These are phyloP conservation scores for Sebastiscus tertius DNA, from an alignment of 2,797 vertebrate species.

Conservation along the genomic window DNA sequence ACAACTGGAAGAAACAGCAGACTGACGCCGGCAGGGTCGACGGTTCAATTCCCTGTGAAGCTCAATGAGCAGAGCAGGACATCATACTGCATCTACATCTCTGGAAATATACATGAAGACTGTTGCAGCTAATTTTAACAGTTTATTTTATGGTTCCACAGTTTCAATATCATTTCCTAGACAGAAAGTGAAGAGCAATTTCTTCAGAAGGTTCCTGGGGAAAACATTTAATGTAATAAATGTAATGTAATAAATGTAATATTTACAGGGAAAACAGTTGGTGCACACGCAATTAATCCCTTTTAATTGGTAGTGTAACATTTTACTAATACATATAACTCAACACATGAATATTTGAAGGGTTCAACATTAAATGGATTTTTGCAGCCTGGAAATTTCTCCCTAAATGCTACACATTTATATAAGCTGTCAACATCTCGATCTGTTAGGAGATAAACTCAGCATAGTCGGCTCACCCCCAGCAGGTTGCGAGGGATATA, in stretches of 20 bases:
- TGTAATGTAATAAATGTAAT: too few relatives aligned
- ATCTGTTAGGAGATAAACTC: not conserved
- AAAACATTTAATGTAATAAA: not conserved
- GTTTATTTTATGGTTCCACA: not conserved
- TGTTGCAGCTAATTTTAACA: not conserved
- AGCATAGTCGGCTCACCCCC: constrained; percentile 80
- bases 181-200: not conserved
- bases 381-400: not conserved
- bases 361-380: not conserved
- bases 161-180: not conserved
- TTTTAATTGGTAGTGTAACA: not conserved
- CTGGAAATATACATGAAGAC: not conserved
- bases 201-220: too few relatives aligned
- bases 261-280: not conserved
- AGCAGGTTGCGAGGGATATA: constrained; percentile 94
- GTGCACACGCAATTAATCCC: not conserved
- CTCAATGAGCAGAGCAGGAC: not conserved
- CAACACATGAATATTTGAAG: not conserved
- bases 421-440: too few relatives aligned
- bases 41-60: not conserved
- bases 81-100: not conserved
- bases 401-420: rapidly evolving
- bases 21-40: not conserved
- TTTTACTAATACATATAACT: not conserved
- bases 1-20: not conserved